Conservation (phyloP, 2,797 vertebrate species). For the Sphenopsis melanotis region DNA sequence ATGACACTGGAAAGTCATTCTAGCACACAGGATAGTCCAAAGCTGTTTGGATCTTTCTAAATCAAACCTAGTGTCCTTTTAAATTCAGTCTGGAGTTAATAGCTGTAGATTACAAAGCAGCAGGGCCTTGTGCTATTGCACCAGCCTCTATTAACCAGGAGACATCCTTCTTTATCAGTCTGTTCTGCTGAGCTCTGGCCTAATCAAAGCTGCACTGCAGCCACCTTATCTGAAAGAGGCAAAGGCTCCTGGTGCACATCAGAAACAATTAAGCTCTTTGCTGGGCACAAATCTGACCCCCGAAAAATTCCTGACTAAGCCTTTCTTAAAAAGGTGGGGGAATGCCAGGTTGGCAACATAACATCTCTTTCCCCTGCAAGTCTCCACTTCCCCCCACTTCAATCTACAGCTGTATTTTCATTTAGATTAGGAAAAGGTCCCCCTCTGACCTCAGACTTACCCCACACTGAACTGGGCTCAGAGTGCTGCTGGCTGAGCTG, state of each 20-base stretch:
- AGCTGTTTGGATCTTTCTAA: not conserved
- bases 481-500: not conserved
- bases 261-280: not conserved
- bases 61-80: not conserved
- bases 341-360: not conserved
- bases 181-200: not conserved
- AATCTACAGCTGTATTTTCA: not conserved
- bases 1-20: not conserved
- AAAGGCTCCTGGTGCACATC: not conserved
- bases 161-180: not conserved
- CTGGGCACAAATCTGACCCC: not conserved
- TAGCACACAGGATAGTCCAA: not conserved
- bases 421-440: not conserved
- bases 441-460: not conserved
- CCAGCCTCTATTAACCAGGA: not conserved
- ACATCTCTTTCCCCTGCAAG: not conserved
- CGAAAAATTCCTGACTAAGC: not conserved
- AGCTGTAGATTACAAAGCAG: not conserved
- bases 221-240: not conserved
- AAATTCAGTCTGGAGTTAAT: not conserved
- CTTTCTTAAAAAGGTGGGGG: not conserved
- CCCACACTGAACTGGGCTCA: not conserved
- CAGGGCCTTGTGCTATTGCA: not conserved
- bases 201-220: not conserved
- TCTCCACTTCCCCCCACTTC: fast-evolving